These are phyloP conservation scores for Drosophila mayri DNA, from an alignment of 1,140 invertebrate genomes.

Conservation along the genomic window DNA sequence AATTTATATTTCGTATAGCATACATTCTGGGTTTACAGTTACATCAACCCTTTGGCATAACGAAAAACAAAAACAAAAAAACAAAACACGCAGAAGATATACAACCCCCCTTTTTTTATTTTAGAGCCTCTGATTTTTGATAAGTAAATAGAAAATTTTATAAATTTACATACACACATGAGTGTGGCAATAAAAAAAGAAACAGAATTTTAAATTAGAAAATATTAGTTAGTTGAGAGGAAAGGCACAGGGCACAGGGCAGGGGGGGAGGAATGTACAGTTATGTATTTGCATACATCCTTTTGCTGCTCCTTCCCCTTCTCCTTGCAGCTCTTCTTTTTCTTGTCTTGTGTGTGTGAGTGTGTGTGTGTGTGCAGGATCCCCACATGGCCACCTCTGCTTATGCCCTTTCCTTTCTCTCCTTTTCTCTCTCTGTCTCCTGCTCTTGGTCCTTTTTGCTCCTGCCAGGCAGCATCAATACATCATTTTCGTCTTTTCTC, in stretches of 20 bases:
- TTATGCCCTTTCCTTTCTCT: not conserved
- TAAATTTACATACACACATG: slow-evolving; percentile 67
- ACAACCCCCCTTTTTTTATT: slow-evolving; percentile 3
- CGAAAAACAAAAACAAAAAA: not conserved
- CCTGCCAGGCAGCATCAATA: slow-evolving; percentile 64
- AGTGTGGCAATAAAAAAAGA: slow-evolving; percentile 75
- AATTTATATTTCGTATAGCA: slow-evolving; percentile 82
- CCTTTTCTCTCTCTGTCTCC: not conserved
- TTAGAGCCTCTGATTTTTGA: slow-evolving; percentile 71
- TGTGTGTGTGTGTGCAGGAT: slow-evolving; percentile 47
- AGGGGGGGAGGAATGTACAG: slow-evolving; percentile 43
- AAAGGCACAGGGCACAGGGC: not conserved
- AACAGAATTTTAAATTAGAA: slow-evolving; percentile 83
- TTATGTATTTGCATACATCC: slow-evolving; percentile 65
- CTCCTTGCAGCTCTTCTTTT: slow-evolving; percentile 14
- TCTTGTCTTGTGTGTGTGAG: slow-evolving; percentile 33
- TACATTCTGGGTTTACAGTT: slow-evolving; percentile 61
- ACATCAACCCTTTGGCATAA: not conserved
- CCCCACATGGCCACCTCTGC: slow-evolving; percentile 20
- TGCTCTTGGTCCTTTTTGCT: not conserved
- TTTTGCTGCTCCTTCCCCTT: slow-evolving; percentile 37
- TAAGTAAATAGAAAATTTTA: slow-evolving; percentile 82
- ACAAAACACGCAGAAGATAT: slow-evolving; percentile 7
- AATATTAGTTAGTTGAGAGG: slow-evolving; percentile 72
- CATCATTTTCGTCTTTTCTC: slow-evolving; percentile 79